phyloP scores from a whole-genome alignment of 2,797 vertebrate species.

The Rhinella marina region DNA sequence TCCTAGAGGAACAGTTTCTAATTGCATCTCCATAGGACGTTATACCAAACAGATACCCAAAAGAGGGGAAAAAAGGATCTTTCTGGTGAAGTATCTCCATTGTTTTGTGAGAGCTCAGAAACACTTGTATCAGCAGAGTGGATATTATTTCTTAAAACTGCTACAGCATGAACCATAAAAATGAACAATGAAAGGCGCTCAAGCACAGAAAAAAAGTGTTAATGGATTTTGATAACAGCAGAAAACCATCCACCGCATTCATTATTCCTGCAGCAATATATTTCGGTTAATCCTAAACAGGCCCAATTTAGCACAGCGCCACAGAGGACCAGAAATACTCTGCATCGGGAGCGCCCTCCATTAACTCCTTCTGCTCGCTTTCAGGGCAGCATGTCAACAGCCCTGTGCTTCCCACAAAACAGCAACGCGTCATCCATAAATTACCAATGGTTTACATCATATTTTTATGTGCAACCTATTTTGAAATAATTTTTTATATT shows the following conservation, averaged over 20 bases:
- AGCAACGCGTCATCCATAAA: too few relatives aligned
- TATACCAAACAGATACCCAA: constrained; percentile 10
- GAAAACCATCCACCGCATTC: constrained; percentile 64
- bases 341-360: constrained; percentile 33
- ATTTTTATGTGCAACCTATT: too few relatives aligned
- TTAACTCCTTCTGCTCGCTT: constrained; percentile 18
- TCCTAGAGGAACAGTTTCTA: neutral
- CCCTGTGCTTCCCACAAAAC: neutral
- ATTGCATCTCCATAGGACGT: neutral
- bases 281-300: constrained; percentile 69
- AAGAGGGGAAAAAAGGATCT: constrained; percentile 63
- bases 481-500: too few relatives aligned
- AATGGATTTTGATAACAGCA: constrained; percentile 68
- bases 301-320: constrained; percentile 65
- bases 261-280: constrained; percentile 65
- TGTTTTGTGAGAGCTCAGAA: constrained; percentile 64
- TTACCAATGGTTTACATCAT: too few relatives aligned
- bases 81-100: constrained; percentile 62
- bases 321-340: constrained; percentile 55
- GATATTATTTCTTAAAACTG: constrained; percentile 64
- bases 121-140: constrained; percentile 56
- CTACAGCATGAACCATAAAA: constrained; percentile 65
- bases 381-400: neutral
- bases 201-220: constrained; percentile 68
- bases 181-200: constrained; percentile 69